Percentiles rank a stretch among this genome's conserved stretches.
Evolutionary conservation across 1,140 invertebrate species (phyloP).

Genomic region (Acromyrmex heyeri): DNA sequence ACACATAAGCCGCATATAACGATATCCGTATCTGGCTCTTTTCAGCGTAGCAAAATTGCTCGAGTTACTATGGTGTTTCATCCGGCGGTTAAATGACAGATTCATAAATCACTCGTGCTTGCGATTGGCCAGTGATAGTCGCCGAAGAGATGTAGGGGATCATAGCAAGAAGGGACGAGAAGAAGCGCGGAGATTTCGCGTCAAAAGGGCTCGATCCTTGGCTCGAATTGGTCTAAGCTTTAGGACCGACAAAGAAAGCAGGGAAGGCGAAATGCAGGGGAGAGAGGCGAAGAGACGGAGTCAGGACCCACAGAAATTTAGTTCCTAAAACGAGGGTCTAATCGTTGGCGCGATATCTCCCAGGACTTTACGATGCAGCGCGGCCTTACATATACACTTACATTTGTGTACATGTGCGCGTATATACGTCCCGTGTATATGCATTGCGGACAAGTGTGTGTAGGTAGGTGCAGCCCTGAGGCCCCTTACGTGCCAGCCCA

Average conservation of each 20-base stretch:
- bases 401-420: too few species aligned
- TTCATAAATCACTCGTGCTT: slow-evolving; percentile 34
- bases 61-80: slow-evolving; percentile 3
- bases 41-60: not conserved
- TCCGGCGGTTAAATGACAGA: slow-evolving; percentile 31
- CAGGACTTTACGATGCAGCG: slow-evolving; percentile 74
- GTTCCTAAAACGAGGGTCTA: slow-evolving; percentile 79
- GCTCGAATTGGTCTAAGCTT: slow-evolving; percentile 28
- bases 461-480: slow-evolving; percentile 20
- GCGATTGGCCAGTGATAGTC: slow-evolving; percentile 30
- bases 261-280: not conserved
- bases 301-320: slow-evolving; percentile 71
- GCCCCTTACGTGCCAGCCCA: slow-evolving; percentile 59
- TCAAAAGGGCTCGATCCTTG: slow-evolving; percentile 46
- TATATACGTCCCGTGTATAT: not conserved
- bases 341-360: slow-evolving; percentile 76
- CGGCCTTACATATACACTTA: not conserved
- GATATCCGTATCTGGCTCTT: not conserved
- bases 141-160: not conserved
- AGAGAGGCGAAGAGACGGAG: not conserved
- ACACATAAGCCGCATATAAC: not conserved
- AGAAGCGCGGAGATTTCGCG: slow-evolving; percentile 24
- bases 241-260: not conserved
- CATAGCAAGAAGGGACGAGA: not conserved
- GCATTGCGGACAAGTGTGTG: not conserved